These are phyloP conservation scores for Petrocephalus sullivani DNA, from an alignment of 2,797 vertebrate genomes.

Conservation along the genomic window DNA sequence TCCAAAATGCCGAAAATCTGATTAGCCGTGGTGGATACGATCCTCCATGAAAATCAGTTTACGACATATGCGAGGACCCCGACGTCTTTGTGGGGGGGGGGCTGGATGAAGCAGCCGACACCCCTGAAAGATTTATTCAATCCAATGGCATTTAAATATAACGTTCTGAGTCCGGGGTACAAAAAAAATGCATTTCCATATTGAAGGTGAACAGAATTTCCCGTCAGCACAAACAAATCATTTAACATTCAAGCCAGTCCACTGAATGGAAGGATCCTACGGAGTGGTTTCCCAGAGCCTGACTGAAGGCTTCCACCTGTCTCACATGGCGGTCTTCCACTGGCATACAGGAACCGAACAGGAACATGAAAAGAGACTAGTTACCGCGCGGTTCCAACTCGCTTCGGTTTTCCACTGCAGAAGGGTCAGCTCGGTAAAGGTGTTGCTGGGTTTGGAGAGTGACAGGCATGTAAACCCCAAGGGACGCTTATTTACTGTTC, in stretches of 20 bases:
- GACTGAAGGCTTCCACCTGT: background rate
- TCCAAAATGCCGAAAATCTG: background rate
- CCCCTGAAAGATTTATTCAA: background rate
- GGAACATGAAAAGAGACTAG: too few relatives aligned
- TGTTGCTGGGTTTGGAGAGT: too few relatives aligned
- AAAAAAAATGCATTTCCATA: background rate
- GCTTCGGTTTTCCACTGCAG: too few relatives aligned
- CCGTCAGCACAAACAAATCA: background rate
- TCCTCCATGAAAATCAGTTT: background rate
- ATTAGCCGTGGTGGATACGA: background rate
- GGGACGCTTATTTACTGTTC: too few relatives aligned
- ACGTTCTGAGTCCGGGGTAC: background rate
- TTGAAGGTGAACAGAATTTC: background rate
- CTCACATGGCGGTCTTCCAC: too few relatives aligned
- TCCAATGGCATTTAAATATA: background rate
- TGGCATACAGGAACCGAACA: too few relatives aligned
- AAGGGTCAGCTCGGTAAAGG: too few relatives aligned
- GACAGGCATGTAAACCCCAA: too few relatives aligned
- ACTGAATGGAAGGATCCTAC: background rate
- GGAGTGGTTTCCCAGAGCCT: background rate
- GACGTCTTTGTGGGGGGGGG: background rate
- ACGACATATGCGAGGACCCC: background rate
- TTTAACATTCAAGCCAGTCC: background rate
- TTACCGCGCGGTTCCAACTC: too few relatives aligned
- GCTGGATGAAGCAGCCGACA: background rate